Conservation (phyloP, 2,888 invertebrate species). For the Lathronympha strigana region DNA sequence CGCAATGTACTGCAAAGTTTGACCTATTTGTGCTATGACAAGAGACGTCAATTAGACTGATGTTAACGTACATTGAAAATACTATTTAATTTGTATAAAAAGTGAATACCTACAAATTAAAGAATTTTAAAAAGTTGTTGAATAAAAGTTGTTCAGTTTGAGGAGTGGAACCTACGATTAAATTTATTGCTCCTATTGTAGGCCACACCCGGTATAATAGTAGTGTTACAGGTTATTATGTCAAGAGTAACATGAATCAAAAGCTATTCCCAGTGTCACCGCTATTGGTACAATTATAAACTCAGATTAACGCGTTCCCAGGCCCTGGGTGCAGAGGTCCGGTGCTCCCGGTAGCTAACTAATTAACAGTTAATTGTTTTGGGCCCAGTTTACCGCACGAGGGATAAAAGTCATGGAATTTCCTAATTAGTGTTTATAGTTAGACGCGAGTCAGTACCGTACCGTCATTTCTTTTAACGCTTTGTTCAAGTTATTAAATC, state of each 20-base stretch:
- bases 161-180: no score
- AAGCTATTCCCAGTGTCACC: conserved; percentile 19
- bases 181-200: no score
- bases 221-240: no score
- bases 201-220: no score
- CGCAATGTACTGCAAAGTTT: no score
- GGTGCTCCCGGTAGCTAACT: conserved; percentile 40
- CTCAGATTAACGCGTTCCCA: conserved; percentile 40
- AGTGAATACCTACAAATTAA: no score
- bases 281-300: conserved; percentile 18
- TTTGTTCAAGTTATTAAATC: conserved; percentile 34
- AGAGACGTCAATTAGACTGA: no score
- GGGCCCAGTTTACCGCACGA: conserved; percentile 25
- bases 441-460: neutral
- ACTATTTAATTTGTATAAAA: no score
- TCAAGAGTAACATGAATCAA: neutral
- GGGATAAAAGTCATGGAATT: conserved; percentile 35
- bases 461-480: conserved; percentile 35
- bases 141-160: no score
- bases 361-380: conserved; percentile 42
- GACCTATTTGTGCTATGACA: no score
- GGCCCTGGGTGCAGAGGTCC: conserved; percentile 40
- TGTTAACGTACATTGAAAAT: no score
- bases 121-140: no score
- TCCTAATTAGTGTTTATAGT: conserved; percentile 36